Percentiles rank a stretch among this genome's conserved stretches.
Conservation (phyloP, 2,113 vertebrate genomes). For the Elachura formosa region DNA sequence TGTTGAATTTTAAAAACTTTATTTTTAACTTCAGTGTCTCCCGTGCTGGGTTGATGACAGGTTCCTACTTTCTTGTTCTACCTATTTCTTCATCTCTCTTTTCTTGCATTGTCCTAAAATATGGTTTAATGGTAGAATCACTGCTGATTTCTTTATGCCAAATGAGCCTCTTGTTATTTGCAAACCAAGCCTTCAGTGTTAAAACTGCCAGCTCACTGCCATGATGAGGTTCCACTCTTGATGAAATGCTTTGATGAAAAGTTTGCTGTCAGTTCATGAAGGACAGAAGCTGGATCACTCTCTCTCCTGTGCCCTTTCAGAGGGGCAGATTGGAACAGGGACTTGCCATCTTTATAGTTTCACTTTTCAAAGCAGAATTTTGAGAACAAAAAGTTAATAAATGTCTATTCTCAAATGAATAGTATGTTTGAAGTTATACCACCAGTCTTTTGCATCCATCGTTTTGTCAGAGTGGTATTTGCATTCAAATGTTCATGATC, state of each 20-base stretch:
- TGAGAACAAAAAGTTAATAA: not conserved
- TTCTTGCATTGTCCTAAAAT: not conserved
- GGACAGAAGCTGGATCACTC: not conserved
- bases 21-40: not conserved
- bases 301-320: not conserved
- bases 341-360: not conserved
- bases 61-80: not conserved
- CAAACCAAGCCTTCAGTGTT: not conserved
- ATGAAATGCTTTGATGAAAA: not conserved
- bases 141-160: not conserved
- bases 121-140: not conserved
- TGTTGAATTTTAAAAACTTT: not conserved
- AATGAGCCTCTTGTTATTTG: not conserved
- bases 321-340: not conserved
- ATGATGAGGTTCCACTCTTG: not conserved
- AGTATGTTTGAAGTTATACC: not conserved
- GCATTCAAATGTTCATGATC: not conserved
- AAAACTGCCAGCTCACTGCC: not conserved
- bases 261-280: not conserved
- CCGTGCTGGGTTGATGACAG: not conserved
- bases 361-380: not conserved
- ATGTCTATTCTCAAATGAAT: not conserved
- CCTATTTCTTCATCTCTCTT: not conserved
- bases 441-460: not conserved
- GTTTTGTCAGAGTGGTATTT: not conserved